Evolutionary conservation across 1,140 invertebrate genomes (phyloP).

Genomic region (Bombus sibiricus): DNA sequence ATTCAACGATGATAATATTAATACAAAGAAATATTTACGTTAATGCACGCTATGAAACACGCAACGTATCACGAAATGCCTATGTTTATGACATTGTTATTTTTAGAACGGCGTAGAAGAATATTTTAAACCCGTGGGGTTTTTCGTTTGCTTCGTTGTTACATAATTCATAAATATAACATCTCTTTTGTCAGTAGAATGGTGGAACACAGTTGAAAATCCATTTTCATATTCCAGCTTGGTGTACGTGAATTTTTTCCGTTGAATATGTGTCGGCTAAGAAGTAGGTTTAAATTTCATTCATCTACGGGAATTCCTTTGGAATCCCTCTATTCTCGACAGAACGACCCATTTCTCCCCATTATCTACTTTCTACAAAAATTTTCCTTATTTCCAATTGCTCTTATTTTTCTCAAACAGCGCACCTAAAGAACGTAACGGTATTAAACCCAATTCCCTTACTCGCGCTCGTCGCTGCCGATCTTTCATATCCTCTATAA

Average conservation of each 20-base stretch:
- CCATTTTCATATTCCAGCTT: slow-evolving; percentile 16
- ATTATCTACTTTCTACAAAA: not conserved
- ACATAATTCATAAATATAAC: slow-evolving; percentile 9
- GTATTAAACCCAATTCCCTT: too few species aligned
- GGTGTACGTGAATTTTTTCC: not conserved
- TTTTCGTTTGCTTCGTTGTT: slow-evolving; percentile 1
- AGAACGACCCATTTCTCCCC: not conserved
- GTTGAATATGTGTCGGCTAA: not conserved
- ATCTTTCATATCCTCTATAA: not conserved
- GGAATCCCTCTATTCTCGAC: not conserved
- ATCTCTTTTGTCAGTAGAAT: slow-evolving; percentile 6
- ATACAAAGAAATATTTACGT: not conserved
- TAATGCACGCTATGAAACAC: not conserved
- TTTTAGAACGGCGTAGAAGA: not conserved
- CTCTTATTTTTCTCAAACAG: not conserved
- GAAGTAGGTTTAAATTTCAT: slow-evolving; percentile 10
- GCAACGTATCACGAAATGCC: not conserved
- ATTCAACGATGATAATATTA: slow-evolving; percentile 3
- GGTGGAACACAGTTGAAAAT: slow-evolving; percentile 4
- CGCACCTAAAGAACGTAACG: not conserved
- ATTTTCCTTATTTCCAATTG: not conserved
- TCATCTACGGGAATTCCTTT: not conserved
- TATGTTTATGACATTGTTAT: not conserved
- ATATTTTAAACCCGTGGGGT: not conserved
- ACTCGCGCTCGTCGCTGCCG: not conserved